Evolutionary conservation across 2,113 vertebrate species (phyloP), one percentile per base, ranked within the genome.

Genomic region (Alces alces): DNA sequence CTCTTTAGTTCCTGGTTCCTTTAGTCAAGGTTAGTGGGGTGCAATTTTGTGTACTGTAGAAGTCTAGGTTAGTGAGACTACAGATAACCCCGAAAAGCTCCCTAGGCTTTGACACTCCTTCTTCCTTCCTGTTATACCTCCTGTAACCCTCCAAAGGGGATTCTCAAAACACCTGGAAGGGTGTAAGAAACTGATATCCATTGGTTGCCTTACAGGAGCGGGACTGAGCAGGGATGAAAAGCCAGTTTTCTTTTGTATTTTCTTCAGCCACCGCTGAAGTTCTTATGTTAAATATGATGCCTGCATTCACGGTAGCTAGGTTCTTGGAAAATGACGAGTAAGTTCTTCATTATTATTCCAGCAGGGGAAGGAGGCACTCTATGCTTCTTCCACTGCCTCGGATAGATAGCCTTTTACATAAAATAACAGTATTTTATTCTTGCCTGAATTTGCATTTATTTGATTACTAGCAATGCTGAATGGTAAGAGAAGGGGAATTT

Each of bases 381-480:
- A 27, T 23, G 11, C 60, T 92, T 89, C 54, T 76, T 52, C 58
- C 36, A 89, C 50, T 61, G 61, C 73, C 64, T 79, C 39, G 33
- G 10, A 6, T 90, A 47, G 25, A 6, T 90, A 47, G 25, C 25
- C 85, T 90, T 89, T 88, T 47, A 21, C 8, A 7, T 90, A 52
- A 96, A 90, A 80, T 61, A 43, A 21, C 61, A 64, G 11, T 80
- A 7, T 91, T 95, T 96, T 95, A 86, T 73, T 94, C 27, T 88
- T 92, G n/a, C 36, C 80, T 66, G 47, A 95, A 33, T 93, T 87
- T 80, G 17, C 89, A 64, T 97, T 76, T 95, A 45, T 90, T 88
- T 91, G 45, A 47, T 92, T 90, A 36, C n/a, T 94, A 93, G 57
- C 27, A 79, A 17, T 33, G 2, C 6, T 95, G 91, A 94, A 79